Base-by-base conservation (phyloP, 1,140 invertebrate species). In the Drosophila dunni region DNA sequence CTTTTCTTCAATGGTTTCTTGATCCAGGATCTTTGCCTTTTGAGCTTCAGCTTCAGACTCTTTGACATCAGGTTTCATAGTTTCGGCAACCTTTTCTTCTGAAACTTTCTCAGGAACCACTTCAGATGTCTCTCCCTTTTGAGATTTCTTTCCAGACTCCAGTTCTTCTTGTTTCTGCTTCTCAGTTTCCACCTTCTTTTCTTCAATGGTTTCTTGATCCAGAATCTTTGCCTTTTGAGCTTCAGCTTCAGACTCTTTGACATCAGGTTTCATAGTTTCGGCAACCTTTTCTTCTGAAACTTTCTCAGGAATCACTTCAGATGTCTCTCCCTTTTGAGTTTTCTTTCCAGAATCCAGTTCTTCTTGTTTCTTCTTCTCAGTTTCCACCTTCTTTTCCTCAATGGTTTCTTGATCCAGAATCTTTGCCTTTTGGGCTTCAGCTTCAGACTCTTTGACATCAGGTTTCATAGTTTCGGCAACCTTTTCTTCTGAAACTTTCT, bases 301-400 rank as follows among this genome's bases (percentile, higher is more conserved):
- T 7, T 75, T 75, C 3, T 62, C 51, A 9, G 50, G 40, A 8
- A 56, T 38, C 15, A 71, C 29, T 75, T 70, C 72, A 50, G 65
- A 68, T 51, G 24, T 15, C 33, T 69, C 58, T 36, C 20, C 70
- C 48, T 61, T 44, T n/a, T 67, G 40, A n/a, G 57, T 13, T 34
- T 56, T 46, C 29, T 56, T 38, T 1, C 40, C 36, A 33, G 54
- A 62, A 38, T 60, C 46, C 8, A 36, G 36, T 38, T 66, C 48
- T 1, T 13, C 38, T 2, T 58, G 60, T 45, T 58, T 71, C n/a
- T 48, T 48, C 29, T 58, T 5, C 8, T 66, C 13, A 3, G 36
- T 17, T n/a, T 60, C 70, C 0, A 61, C 7, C 33, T 53, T 45
- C 13, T 61, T 10, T n/a, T 66, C 61, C 11, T 65, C 56, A 6